Conservation (phyloP, 2,888 invertebrate species). For the Psylliodes chrysocephalus region DNA sequence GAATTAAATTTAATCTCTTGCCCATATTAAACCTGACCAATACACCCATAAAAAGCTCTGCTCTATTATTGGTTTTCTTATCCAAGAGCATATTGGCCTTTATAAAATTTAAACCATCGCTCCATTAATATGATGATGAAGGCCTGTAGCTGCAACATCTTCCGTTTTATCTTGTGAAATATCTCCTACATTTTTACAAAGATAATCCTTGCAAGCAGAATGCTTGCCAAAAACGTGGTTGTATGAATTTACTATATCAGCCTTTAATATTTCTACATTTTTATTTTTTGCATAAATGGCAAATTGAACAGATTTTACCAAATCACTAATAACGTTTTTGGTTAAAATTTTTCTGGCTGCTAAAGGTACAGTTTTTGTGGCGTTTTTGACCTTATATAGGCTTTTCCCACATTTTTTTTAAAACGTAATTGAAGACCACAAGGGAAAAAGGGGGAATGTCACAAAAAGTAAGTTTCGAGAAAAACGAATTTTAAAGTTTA, state of each 20-base stretch:
- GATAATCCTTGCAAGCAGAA: conserved; percentile 11
- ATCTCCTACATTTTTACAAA: conserved; percentile 28
- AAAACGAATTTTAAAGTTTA: no score
- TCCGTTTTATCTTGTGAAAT: not conserved
- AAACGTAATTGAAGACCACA: no score
- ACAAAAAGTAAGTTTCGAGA: no score
- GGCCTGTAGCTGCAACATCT: not conserved
- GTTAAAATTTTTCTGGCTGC: not conserved
- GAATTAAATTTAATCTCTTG: conserved; percentile 41
- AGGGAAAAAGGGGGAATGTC: no score
- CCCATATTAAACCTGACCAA: conserved; percentile 41
- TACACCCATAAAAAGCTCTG: conserved; percentile 38
- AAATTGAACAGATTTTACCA: not conserved
- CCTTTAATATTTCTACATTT: not conserved
- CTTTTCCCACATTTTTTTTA: not conserved
- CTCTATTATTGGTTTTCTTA: conserved; percentile 41
- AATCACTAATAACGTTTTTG: not conserved
- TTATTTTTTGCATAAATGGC: not conserved
- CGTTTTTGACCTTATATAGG: not conserved
- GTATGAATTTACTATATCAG: not conserved
- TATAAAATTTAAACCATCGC: conserved; percentile 25
- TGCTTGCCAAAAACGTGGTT: conserved; percentile 29
- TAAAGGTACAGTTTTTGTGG: not conserved
- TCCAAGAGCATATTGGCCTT: conserved; percentile 36
- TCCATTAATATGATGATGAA: conserved; percentile 21